Evolutionary conservation across 2,113 vertebrate species (phyloP), one percentile per base, ranked within the genome.

Genomic region (Paratilapia polleni): DNA sequence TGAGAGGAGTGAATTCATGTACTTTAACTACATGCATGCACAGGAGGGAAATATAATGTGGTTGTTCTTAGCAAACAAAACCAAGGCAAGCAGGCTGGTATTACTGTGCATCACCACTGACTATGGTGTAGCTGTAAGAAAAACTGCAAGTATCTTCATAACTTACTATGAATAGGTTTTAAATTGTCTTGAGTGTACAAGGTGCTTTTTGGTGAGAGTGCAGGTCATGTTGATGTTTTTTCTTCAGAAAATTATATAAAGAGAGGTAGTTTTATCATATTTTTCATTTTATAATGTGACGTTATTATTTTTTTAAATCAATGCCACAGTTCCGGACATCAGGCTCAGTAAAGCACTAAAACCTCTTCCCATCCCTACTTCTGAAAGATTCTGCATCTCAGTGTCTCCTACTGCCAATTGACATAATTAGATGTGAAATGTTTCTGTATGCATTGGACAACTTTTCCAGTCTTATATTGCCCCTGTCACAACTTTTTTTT

Each of bases 61-160:
- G 61, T 79, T 9, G 34, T 63, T 78, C 4, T 6, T 36, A 5
- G 78, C 41, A 83, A 85, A 88, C 54, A 77, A 59, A 4, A 15
- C 11, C 19, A 34, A 41, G 9, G 52, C 34, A 63, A 77, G 34
- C 28, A 66, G 12, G 60, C 12, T 9, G 13, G 58, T 26, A 24
- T 59, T 19, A 10, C 4, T 9, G n/a, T 59, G 59, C 1, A 13
- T 80, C 17, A 56, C 15, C 31, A 20, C 6, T 22, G 43, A 31
- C 24, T 47, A 10, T 26, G 38, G 4, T 0, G 31, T 20, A 52
- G 1, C 24, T 15, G 28, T 13, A 31, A 31, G 24, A 52, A 52
- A 52, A 73, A 52, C 43, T 13, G 17, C 66, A 52, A 31, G 24
- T 0, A 52, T 13, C 26, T 20, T 31, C 28, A 49, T 49, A 52